Conservation (phyloP, 35 echinoderm and acorn worm genomes). For the Diadema setosum region DNA sequence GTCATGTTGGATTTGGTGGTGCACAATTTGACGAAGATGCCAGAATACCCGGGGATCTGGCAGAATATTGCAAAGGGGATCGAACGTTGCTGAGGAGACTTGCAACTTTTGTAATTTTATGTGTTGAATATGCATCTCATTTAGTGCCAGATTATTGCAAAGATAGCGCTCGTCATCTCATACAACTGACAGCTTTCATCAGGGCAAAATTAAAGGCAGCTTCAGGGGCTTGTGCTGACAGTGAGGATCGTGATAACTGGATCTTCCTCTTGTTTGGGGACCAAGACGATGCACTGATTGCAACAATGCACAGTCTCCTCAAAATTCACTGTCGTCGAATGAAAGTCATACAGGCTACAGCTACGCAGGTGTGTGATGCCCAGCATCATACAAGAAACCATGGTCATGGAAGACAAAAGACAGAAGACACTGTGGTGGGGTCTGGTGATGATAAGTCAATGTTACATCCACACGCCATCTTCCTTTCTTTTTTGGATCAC, state of each 20-base stretch:
- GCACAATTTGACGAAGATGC: background rate
- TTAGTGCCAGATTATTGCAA: background rate
- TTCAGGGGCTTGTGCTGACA: background rate
- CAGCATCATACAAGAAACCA: background rate
- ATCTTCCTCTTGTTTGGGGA: conserved; percentile 48
- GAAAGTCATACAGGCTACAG: background rate
- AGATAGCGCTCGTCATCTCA: background rate
- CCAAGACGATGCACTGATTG: conserved; percentile 39
- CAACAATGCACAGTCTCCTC: background rate
- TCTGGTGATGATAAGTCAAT: background rate
- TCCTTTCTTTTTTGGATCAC: conserved; percentile 19
- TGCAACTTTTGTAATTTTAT: background rate
- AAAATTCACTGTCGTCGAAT: background rate
- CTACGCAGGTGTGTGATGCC: background rate
- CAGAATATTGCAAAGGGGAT: background rate
- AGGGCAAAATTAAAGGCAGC: background rate
- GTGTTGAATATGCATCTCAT: background rate
- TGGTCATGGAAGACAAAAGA: background rate
- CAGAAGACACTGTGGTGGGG: background rate
- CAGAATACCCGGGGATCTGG: background rate
- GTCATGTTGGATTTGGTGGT: background rate
- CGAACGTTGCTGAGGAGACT: background rate
- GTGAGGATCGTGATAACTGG: background rate
- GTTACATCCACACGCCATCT: conserved; percentile 55
- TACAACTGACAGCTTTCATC: background rate